phyloP scores from a whole-genome alignment of 2,113 vertebrate species.

The Varanus salvator region DNA sequence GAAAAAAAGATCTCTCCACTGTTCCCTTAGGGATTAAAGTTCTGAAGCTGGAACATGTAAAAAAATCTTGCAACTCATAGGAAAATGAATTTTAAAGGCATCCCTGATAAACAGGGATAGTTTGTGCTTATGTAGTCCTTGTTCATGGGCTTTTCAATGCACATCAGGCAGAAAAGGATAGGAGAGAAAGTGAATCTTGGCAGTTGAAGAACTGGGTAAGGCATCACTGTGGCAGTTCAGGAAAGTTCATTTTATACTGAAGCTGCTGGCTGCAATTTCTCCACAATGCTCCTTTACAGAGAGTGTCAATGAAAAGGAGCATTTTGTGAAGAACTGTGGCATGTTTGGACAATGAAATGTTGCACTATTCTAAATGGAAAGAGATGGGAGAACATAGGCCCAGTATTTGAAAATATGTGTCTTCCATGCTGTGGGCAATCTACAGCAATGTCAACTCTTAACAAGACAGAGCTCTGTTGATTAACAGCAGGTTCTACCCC shows the following conservation, averaged over 20 bases:
- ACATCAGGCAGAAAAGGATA: background rate
- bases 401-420: background rate
- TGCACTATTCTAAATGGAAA: slow-evolving; percentile 13
- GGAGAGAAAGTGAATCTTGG: background rate
- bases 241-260: background rate
- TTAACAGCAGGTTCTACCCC: background rate
- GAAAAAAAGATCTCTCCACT: background rate
- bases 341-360: background rate
- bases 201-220: background rate
- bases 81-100: background rate
- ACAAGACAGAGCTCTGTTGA: background rate
- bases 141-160: background rate
- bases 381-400: slow-evolving; percentile 15
- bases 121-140: background rate
- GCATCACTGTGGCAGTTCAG: background rate
- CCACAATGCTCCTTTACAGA: slow-evolving; percentile 25
- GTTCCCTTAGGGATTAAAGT: no score
- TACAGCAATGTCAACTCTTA: slow-evolving; percentile 28
- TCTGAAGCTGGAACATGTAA: background rate
- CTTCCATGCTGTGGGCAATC: background rate
- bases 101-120: background rate
- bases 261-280: background rate
- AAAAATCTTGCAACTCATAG: background rate
- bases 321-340: background rate
- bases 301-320: background rate